Evolutionary conservation across 2,797 vertebrate genomes (phyloP), one percentile per base, ranked within the genome.

Genomic region (Oceanodroma leucorhoa): DNA sequence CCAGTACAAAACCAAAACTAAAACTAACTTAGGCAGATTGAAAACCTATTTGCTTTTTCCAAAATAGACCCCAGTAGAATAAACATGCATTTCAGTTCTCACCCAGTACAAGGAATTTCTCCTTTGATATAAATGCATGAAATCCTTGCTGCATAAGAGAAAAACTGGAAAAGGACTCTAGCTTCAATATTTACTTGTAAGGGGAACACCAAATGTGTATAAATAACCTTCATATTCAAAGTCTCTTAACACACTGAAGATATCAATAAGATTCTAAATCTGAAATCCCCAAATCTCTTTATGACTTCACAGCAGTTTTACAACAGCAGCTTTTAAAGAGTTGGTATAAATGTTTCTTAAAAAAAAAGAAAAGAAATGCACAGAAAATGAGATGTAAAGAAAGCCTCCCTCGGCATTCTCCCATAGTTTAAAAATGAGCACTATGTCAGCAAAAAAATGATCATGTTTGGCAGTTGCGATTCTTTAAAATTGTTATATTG

Each of bases 281-380:
- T 84, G 55, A 92, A 94, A 84, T 80, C 34, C 51, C n/a, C 8
- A 87, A 89, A 90, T 90, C 58, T 82, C 77, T 84, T 84, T 55
- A 73, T 64, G 34, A 83, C 16, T 87, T 83, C 36, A 66, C 19
- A 64, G n/a, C 6, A 81, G 14, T 87, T 94, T 93, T 92, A 79
- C 30, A 76, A 53, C 13, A 62, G 34, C 62, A 92, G 40, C 19
- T 13, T 93, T 88, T 84, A 87, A 93, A 83, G n/a, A 64, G 11
- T 29, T 71, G 14, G 8, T 54, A 58, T 69, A 88, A 83, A 58
- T 26, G 6, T 70, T 76, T 67, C 60, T 80, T 70, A 22, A 65
- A 29, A 46, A 76, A 41, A 50, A 71, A 41, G 9, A 36, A 51
- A 58, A 51, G 30, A n/a, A 54, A 18, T 2, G 2, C 22, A 38